Percentiles rank a stretch among this genome's conserved stretches.
These are phyloP conservation scores for Tinea semifulvella DNA, from an alignment of 2,888 invertebrate species.

Conservation along the genomic window DNA sequence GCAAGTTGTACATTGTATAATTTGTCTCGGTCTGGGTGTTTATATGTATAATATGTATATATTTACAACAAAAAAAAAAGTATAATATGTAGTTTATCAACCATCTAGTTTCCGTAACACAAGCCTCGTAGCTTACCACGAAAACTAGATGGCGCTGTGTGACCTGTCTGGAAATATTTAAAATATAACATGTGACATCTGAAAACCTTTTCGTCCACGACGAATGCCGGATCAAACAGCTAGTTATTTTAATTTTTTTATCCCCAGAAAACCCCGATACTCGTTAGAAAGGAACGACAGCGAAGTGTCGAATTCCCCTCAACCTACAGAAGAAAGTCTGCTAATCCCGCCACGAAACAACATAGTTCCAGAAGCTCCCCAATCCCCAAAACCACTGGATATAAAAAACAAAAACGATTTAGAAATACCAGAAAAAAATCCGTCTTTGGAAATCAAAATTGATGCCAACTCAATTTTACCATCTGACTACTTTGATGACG, in stretches of 20 bases:
- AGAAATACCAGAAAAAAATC: conserved; percentile 28
- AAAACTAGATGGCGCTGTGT: too few species aligned
- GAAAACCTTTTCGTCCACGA: too few species aligned
- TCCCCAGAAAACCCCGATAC: conserved; percentile 47
- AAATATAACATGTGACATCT: too few species aligned
- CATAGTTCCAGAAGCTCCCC: not conserved
- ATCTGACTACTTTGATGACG: conserved; percentile 54
- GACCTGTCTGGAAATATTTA: too few species aligned
- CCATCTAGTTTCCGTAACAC: too few species aligned
- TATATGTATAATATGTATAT: too few species aligned
- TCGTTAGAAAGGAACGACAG: conserved; percentile 55
- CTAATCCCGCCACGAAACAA: conserved; percentile 19
- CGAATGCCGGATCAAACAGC: too few species aligned
- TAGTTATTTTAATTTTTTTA: not conserved
- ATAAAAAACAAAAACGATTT: conserved; percentile 45
- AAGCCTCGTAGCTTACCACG: too few species aligned
- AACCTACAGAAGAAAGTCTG: conserved; percentile 40
- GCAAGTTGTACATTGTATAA: too few species aligned
- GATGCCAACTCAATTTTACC: conserved; percentile 51
- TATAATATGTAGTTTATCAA: too few species aligned
- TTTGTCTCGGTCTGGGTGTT: too few species aligned
- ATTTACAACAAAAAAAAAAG: too few species aligned
- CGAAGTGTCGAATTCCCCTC: conserved; percentile 53
- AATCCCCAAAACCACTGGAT: conserved; percentile 37
- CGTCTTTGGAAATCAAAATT: conserved; percentile 45